These are phyloP conservation scores for Indri indri DNA, from an alignment of 2,113 vertebrate genomes.

Conservation along the genomic window DNA sequence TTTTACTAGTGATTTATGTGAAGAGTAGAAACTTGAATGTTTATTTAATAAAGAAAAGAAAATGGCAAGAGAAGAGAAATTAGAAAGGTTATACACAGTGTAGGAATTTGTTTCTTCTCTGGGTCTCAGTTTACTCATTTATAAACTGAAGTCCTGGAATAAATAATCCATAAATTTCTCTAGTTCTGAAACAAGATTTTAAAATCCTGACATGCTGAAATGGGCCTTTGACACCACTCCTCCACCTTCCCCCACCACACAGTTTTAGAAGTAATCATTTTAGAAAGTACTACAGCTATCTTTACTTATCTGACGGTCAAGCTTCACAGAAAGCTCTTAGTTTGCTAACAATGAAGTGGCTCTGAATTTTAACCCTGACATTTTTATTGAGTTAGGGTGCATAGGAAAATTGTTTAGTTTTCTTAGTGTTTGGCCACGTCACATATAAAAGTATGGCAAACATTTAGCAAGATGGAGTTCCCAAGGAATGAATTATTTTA, in stretches of 20 bases:
- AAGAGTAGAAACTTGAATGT: background rate
- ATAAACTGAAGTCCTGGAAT: background rate
- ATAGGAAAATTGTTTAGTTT: background rate
- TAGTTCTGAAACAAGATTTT: background rate
- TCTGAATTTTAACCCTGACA: conserved; percentile 1
- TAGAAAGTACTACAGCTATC: background rate
- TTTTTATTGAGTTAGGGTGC: background rate
- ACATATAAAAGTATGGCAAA: background rate
- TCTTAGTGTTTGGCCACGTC: background rate
- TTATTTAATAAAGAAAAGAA: conserved; percentile 35
- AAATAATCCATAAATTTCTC: background rate
- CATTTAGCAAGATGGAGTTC: background rate
- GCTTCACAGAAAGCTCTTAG: conserved; percentile 9
- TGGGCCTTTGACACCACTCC: background rate
- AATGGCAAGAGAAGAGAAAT: background rate
- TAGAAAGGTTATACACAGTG: background rate
- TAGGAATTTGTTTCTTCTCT: background rate
- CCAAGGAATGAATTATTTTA: background rate
- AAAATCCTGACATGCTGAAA: conserved; percentile 1
- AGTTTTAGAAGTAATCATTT: background rate
- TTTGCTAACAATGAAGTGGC: background rate
- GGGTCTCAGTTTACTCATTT: background rate
- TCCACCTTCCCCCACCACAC: background rate
- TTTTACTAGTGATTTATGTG: background rate
- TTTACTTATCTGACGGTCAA: background rate